These are phyloP conservation scores for Teleopsis dalmanni DNA, from an alignment of 1,140 invertebrate genomes.

Conservation along the genomic window DNA sequence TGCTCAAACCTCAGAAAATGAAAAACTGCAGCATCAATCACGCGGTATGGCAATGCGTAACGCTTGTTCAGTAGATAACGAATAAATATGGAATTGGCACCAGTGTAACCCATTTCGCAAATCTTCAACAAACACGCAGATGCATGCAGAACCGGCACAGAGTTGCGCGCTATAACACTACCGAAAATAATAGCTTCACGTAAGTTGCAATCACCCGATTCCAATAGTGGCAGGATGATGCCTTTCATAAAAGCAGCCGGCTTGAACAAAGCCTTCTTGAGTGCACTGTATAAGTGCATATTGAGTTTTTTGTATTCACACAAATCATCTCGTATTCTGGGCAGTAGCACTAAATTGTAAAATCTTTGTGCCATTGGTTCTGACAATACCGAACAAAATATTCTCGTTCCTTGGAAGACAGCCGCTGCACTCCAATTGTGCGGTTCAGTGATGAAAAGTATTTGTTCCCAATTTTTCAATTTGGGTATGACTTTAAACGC, in stretches of 20 bases:
- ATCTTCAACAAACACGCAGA: constrained; percentile 92
- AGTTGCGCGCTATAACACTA: constrained; percentile 83
- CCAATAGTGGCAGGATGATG: constrained; percentile 81
- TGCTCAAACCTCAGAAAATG: constrained; percentile 83
- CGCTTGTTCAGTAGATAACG: constrained; percentile 95
- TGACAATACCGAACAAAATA: constrained; percentile 94
- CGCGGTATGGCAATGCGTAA: constrained; percentile 92
- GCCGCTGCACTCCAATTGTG: constrained; percentile 80
- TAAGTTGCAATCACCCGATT: constrained; percentile 87
- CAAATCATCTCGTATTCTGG: constrained; percentile 90
- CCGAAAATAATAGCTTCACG: constrained; percentile 93
- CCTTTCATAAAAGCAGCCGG: constrained; percentile 99
- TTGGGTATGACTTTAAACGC: constrained; percentile 95
- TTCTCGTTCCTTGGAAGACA: constrained; percentile 75
- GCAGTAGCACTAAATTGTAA: constrained; percentile 88
- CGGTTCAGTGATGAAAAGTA: constrained; percentile 81
- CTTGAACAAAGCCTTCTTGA: constrained; percentile 91
- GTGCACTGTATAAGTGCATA: constrained; percentile 92
- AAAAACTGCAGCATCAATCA: constrained; percentile 91
- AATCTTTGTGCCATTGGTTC: constrained; percentile 96
- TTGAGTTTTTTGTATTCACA: constrained; percentile 92
- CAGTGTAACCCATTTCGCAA: constrained; percentile 95
- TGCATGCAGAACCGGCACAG: constrained; percentile 94
- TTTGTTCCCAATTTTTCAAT: constrained; percentile 93
- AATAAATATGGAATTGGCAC: constrained; percentile 95